These are phyloP conservation scores for Gallirallus australis DNA, from an alignment of 2,797 vertebrate genomes.

Conservation along the genomic window DNA sequence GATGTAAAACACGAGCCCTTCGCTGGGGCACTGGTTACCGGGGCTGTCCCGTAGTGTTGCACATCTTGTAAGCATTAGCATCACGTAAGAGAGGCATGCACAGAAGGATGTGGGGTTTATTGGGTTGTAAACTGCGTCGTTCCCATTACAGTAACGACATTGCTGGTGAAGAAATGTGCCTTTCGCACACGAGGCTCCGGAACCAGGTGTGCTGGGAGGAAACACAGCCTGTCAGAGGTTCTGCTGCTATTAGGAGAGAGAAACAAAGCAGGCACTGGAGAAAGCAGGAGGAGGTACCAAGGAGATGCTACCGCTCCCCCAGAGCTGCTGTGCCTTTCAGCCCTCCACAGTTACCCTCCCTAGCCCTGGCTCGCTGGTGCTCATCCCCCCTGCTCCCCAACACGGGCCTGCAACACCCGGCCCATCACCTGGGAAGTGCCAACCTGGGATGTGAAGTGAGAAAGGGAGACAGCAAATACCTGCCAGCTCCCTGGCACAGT, in stretches of 20 bases:
- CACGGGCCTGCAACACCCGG: neutral
- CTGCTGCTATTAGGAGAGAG: neutral
- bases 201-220: constrained; percentile 1
- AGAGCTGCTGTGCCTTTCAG: neutral
- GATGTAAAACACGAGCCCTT: constrained; percentile 18
- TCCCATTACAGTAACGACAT: constrained; percentile 27
- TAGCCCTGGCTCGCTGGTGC: rapidly evolving
- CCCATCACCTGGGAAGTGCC: neutral
- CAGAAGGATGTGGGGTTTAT: constrained; percentile 59
- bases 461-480: neutral
- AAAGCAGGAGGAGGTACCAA: neutral
- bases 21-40: neutral
- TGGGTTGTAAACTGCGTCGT: constrained; percentile 55
- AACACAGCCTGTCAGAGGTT: neutral
- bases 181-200: neutral
- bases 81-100: constrained; percentile 32
- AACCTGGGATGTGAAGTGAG: neutral
- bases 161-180: constrained; percentile 8
- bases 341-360: neutral
- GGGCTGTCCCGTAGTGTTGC: neutral
- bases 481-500: neutral
- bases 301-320: neutral
- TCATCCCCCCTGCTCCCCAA: neutral
- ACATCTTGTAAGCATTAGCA: constrained; percentile 52
- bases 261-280: neutral